Conservation (phyloP, 2,113 vertebrate genomes). For the Lepus timidus region DNA sequence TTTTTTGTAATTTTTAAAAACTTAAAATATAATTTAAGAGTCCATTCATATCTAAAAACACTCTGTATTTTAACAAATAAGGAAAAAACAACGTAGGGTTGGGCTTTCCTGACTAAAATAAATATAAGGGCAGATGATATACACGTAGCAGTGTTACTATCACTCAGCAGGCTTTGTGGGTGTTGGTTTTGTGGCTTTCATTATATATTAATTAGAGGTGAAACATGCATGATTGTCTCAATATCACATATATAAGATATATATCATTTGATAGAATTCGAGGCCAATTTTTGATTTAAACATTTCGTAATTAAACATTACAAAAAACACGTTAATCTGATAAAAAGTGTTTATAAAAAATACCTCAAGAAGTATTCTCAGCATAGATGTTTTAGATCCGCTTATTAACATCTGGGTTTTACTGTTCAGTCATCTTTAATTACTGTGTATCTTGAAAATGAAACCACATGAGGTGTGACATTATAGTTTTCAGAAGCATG, state of each 20-base stretch:
- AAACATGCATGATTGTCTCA: not conserved
- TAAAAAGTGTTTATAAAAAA: not conserved
- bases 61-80: not conserved
- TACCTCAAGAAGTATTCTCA: not conserved
- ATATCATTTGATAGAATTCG: not conserved
- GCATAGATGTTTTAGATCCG: not conserved
- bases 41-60: not conserved
- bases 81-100: not conserved
- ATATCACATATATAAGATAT: not conserved
- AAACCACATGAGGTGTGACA: not conserved
- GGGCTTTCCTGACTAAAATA: not conserved
- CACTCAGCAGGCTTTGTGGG: not conserved
- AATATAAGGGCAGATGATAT: not conserved
- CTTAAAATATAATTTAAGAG: not conserved
- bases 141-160: no score
- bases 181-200: not conserved
- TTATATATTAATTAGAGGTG: not conserved
- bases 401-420: not conserved
- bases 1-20: not conserved
- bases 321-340: not conserved
- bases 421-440: not conserved
- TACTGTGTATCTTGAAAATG: conserved; percentile 10
- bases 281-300: not conserved
- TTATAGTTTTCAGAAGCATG: not conserved
- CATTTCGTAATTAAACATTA: not conserved